Evolutionary conservation across 2,888 invertebrate species (phyloP).

Genomic region (Parnassius smintheus): DNA sequence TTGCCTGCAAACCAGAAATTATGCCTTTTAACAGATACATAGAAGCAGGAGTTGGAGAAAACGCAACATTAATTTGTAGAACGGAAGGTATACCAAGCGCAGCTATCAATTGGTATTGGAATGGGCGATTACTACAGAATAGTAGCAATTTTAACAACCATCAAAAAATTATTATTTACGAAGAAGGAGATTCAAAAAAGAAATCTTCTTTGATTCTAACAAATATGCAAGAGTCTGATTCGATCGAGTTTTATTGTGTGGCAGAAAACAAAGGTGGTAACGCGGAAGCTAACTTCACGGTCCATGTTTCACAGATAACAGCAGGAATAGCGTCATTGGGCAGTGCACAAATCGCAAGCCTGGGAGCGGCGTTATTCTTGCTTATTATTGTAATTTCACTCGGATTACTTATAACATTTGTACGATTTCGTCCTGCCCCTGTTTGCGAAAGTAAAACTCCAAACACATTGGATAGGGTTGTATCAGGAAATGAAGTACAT

Average conservation of each 20-base stretch:
- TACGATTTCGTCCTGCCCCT: constrained; percentile 87
- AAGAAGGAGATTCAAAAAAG: constrained; percentile 89
- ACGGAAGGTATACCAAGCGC: constrained; percentile 91
- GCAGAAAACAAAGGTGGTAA: constrained; percentile 94
- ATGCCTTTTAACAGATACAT: constrained; percentile 88
- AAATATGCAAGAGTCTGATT: constrained; percentile 91
- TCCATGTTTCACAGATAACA: constrained; percentile 88
- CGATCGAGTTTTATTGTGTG: constrained; percentile 92
- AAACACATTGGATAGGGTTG: constrained; percentile 86
- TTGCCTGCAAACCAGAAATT: constrained; percentile 92
- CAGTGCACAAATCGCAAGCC: constrained; percentile 91
- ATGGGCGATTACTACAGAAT: constrained; percentile 88
- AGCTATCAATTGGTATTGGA: constrained; percentile 92
- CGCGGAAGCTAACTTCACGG: constrained; percentile 93
- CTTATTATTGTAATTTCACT: constrained; percentile 88
- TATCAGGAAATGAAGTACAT: constrained; percentile 80
- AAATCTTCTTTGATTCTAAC: constrained; percentile 88
- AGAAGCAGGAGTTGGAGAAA: constrained; percentile 90
- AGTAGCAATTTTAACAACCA: constrained; percentile 89
- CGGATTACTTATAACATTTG: constrained; percentile 85
- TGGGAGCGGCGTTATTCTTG: constrained; percentile 90
- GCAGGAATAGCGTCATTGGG: constrained; percentile 91
- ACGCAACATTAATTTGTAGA: constrained; percentile 91
- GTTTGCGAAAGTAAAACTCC: constrained; percentile 89
- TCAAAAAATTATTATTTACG: constrained; percentile 88